phyloP scores from a whole-genome alignment of 2,113 vertebrate species.

The Petrocephalus microphthalmus region DNA sequence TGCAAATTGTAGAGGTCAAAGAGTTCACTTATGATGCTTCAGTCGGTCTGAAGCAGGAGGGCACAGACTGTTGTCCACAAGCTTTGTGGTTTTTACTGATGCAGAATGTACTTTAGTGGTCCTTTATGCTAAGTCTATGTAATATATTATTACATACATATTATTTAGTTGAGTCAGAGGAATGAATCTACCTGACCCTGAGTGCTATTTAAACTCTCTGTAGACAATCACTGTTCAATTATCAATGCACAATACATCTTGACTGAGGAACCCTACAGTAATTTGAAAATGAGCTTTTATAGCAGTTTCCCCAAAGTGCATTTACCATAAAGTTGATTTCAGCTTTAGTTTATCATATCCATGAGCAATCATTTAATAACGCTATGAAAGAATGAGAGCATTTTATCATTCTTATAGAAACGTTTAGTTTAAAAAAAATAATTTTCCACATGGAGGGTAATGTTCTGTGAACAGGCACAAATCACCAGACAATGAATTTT shows the following conservation, averaged over 20 bases:
- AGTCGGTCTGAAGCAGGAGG: neutral
- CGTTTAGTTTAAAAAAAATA: neutral
- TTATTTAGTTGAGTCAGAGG: neutral
- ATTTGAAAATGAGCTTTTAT: neutral
- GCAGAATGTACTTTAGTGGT: neutral
- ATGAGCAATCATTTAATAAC: neutral
- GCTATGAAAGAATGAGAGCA: neutral
- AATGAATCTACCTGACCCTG: neutral
- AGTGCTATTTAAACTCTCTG: neutral
- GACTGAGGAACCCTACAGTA: neutral
- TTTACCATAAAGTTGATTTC: neutral
- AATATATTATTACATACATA: neutral
- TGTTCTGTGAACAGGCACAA: neutral
- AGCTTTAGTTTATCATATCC: neutral
- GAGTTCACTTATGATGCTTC: neutral
- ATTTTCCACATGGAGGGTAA: neutral
- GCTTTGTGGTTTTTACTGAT: neutral
- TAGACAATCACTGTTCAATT: neutral
- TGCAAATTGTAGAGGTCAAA: neutral
- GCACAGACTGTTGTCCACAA: neutral
- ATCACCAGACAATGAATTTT: neutral
- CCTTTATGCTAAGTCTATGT: neutral
- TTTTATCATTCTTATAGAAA: neutral
- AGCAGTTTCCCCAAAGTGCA: neutral
- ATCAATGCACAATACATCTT: neutral